phyloP scores from a whole-genome alignment of 2,888 invertebrate species.

The Xylota segnis region DNA sequence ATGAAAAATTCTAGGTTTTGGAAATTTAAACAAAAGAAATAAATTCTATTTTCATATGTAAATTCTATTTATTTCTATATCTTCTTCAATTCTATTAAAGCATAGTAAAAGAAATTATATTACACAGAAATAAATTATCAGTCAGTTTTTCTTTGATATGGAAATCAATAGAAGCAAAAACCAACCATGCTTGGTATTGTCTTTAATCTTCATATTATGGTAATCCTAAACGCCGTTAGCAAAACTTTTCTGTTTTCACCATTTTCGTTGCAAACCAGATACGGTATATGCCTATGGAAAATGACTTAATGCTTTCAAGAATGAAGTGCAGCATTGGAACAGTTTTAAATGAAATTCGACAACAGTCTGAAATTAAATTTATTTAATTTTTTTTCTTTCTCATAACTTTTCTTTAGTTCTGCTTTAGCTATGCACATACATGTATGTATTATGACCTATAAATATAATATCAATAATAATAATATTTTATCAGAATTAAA shows the following conservation, averaged over 20 bases:
- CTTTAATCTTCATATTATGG: constrained; percentile 69
- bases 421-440: too few relatives aligned
- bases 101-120: constrained; percentile 1
- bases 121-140: constrained; percentile 27
- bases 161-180: constrained; percentile 33
- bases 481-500: too few relatives aligned
- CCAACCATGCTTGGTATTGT: constrained; percentile 36
- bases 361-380: neutral
- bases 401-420: neutral
- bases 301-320: constrained; percentile 3
- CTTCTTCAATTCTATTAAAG: neutral
- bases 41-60: too few relatives aligned
- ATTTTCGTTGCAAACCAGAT: constrained; percentile 35
- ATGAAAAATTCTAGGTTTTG: too few relatives aligned
- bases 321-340: neutral
- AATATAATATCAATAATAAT: too few relatives aligned
- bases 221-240: constrained; percentile 60
- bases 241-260: constrained; percentile 46
- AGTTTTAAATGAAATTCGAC: neutral
- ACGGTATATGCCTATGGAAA: constrained; percentile 30
- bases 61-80: too few relatives aligned
- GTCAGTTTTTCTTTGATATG: constrained; percentile 47
- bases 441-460: too few relatives aligned
- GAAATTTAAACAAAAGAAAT: too few relatives aligned
- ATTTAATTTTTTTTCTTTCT: neutral